Percentiles rank a stretch among this genome's conserved stretches.
These are phyloP conservation scores for Mamestra brassicae DNA, from an alignment of 2,888 invertebrate genomes.

Conservation along the genomic window DNA sequence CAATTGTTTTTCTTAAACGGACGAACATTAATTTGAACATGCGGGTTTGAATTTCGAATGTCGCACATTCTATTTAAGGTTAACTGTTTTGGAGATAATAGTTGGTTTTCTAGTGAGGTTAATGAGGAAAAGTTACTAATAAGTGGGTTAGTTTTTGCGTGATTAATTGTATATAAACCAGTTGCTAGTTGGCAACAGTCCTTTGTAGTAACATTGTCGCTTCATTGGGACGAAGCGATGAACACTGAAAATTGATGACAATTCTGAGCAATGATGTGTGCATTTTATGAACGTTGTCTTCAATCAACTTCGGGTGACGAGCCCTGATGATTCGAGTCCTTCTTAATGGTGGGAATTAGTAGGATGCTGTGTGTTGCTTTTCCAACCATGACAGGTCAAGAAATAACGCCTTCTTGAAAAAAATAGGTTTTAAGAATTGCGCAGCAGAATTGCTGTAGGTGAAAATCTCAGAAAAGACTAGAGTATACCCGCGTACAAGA, in stretches of 20 bases:
- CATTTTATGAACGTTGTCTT: constrained; percentile 46
- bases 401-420: not conserved
- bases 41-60: constrained; percentile 84
- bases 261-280: constrained; percentile 54
- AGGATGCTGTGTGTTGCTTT: not conserved
- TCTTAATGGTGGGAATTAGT: constrained; percentile 31
- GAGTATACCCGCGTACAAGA: not conserved
- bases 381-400: constrained; percentile 16
- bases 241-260: constrained; percentile 62
- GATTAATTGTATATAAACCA: constrained; percentile 51
- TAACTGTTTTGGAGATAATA: constrained; percentile 66
- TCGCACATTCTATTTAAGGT: constrained; percentile 69
- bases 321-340: constrained; percentile 29
- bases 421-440: not conserved
- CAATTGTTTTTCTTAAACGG: constrained; percentile 89
- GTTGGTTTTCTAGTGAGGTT: constrained; percentile 59
- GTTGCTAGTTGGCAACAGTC: constrained; percentile 51
- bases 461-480: not conserved
- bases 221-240: constrained; percentile 49
- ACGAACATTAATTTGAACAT: constrained; percentile 83
- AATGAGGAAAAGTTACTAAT: constrained; percentile 50
- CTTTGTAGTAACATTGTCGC: constrained; percentile 30
- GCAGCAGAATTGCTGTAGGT: not conserved
- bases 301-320: constrained; percentile 31
- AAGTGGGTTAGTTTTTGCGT: constrained; percentile 58